These are phyloP conservation scores for Brachystomella parvula DNA, from an alignment of 1,140 invertebrate species.

Conservation along the genomic window DNA sequence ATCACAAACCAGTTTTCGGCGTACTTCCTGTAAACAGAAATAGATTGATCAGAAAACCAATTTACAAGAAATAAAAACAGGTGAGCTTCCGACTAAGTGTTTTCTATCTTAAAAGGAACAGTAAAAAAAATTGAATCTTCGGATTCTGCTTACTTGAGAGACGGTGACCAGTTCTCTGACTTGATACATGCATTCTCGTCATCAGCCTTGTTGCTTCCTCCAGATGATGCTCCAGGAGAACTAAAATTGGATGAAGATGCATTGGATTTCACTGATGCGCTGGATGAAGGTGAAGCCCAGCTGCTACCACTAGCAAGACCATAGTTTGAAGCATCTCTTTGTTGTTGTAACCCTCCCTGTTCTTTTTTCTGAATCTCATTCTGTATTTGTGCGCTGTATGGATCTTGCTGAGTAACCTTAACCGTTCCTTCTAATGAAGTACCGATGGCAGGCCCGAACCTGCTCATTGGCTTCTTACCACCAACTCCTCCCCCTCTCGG, in stretches of 20 bases:
- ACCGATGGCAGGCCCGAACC: background rate
- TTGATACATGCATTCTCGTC: no score
- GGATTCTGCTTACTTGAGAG: constrained; percentile 2
- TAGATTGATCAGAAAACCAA: background rate
- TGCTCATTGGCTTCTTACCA: background rate
- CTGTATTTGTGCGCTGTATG: background rate
- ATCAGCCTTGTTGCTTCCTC: no score
- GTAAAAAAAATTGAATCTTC: no score
- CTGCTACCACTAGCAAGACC: constrained; percentile 1
- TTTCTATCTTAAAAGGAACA: no score
- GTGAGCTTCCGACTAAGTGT: no score
- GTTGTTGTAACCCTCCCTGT: background rate
- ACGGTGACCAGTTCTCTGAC: background rate
- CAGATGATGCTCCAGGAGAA: no score
- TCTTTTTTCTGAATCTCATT: no score
- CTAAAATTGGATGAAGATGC: no score
- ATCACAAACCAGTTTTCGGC: background rate
- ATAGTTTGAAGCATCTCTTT: no score
- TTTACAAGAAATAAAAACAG: no score
- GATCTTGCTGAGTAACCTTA: background rate
- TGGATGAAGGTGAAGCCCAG: background rate
- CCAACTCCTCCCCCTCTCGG: background rate
- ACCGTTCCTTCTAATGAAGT: background rate
- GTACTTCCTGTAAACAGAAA: background rate
- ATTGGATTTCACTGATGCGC: background rate